Evolutionary conservation across 2,888 invertebrate genomes (phyloP), one percentile per base, ranked within the genome.

Genomic region (Sesia apiformis): DNA sequence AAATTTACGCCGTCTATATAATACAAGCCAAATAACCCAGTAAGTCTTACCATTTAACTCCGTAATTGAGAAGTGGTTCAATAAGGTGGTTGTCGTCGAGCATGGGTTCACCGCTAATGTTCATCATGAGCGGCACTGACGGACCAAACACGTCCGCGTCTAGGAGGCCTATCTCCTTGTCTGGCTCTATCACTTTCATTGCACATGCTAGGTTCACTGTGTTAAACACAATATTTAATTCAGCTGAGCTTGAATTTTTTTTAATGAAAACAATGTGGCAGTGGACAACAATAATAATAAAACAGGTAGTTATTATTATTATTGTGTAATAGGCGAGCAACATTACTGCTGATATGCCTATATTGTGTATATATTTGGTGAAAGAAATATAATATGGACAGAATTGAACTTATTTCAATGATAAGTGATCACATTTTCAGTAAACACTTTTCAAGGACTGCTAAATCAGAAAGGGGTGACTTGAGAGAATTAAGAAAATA

Each of bases 61-160:
- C 97, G 89, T 96, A 97, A 84, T 98, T 98, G 38, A 94, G 83
- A 4, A 97, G 88, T 0, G 98, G 98, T 71, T 95, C 92, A 92
- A 98, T 97, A 23, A 94, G 88, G 69, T 97, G 93, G 53, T 94
- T 92, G 59, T 94, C 91, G 72, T 94, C 94, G 1, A 97, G 75
- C 70, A 94, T 89, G 0, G 98, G 97, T 60, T 95, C 93, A 46
- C 95, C 95, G 43, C 92, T 91, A 53, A 98, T 84, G 82, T 98
- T 97, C 97, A 99, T 97, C 96, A 99, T 96, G 39, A 95, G 90
- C 0, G 98, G 98, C 61, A 98, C 91, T 0, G 97, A 96, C 0
- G 98, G 98, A 0, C 98, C 98, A 81, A 97, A 98, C 5, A 99
- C 94, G 81, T 98, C 98, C 0, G 97, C 96, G 88, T 98, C 98